Conservation (phyloP, 2,113 vertebrate genomes). For the Datnioides undecimradiatus region DNA sequence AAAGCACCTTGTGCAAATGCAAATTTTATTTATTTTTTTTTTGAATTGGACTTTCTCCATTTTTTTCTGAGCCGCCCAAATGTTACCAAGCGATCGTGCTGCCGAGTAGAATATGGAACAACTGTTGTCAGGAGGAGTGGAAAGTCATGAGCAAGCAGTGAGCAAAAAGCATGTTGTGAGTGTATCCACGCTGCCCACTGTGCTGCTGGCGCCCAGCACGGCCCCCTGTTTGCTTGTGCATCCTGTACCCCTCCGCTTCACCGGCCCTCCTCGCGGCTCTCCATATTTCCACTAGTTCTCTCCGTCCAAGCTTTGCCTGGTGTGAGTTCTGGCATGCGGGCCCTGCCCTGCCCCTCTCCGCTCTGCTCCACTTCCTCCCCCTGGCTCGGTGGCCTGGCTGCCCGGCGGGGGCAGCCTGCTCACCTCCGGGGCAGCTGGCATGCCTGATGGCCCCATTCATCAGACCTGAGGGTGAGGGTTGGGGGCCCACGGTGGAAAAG, state of each 20-base stretch:
- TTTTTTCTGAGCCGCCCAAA: neutral
- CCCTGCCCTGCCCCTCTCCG: slow-evolving; percentile 55
- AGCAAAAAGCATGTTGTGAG: slow-evolving; percentile 66
- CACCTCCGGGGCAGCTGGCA: slow-evolving; percentile 87
- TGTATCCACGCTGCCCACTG: slow-evolving; percentile 73
- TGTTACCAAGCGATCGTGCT: slow-evolving; percentile 1
- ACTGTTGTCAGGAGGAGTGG: slow-evolving; percentile 66
- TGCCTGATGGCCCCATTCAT: slow-evolving; percentile 85
- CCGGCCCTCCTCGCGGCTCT: slow-evolving; percentile 64
- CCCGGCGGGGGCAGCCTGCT: slow-evolving; percentile 78
- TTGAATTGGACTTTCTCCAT: neutral
- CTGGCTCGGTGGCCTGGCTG: slow-evolving; percentile 68
- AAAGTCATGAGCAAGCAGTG: slow-evolving; percentile 72
- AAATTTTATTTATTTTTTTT: no score
- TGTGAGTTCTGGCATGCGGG: slow-evolving; percentile 81
- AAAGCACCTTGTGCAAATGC: slow-evolving; percentile 36
- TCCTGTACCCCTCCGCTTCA: slow-evolving; percentile 79
- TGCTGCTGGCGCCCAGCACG: slow-evolving; percentile 68
- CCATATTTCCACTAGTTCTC: slow-evolving; percentile 77
- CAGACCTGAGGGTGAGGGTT: slow-evolving; percentile 68
- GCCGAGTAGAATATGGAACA: slow-evolving; percentile 38
- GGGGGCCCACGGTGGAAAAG: slow-evolving; percentile 53
- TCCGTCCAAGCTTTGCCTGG: slow-evolving; percentile 76
- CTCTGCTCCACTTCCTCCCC: slow-evolving; percentile 71
- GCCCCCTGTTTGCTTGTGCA: slow-evolving; percentile 69